phyloP scores from a whole-genome alignment of 2,888 invertebrate species.

The Philhelius pedissequus region DNA sequence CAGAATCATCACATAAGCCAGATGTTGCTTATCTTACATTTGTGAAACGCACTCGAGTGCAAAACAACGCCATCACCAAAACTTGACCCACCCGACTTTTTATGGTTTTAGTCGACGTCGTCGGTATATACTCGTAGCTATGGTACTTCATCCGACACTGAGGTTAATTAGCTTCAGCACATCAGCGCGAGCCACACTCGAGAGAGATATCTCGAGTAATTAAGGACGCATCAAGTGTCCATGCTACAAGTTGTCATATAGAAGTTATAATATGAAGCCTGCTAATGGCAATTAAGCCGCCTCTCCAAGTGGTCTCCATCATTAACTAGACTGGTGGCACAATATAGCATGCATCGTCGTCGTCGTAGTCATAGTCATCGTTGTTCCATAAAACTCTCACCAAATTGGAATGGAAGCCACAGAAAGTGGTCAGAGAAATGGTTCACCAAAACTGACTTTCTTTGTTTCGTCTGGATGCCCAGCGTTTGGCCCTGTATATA shows the following conservation, averaged over 20 bases:
- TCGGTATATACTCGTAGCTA: too few relatives aligned
- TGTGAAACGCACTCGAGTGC: slow-evolving; percentile 59
- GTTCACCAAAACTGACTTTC: slow-evolving; percentile 48
- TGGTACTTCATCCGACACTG: slow-evolving; percentile 43
- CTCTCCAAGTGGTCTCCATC: slow-evolving; percentile 26
- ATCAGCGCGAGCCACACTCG: slow-evolving; percentile 59
- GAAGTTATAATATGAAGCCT: slow-evolving; percentile 19
- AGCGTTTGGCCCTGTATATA: neutral
- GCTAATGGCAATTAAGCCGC: slow-evolving; percentile 65
- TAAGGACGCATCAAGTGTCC: slow-evolving; percentile 68
- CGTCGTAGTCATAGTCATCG: neutral
- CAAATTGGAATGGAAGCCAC: slow-evolving; percentile 12
- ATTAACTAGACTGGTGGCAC: slow-evolving; percentile 37
- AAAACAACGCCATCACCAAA: slow-evolving; percentile 51
- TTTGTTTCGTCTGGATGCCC: slow-evolving; percentile 35
- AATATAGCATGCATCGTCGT: neutral
- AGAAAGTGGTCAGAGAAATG: slow-evolving; percentile 61
- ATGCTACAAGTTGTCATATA: slow-evolving; percentile 57
- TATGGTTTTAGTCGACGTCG: slow-evolving; percentile 31
- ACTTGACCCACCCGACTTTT: slow-evolving; percentile 68
- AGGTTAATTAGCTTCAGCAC: slow-evolving; percentile 64
- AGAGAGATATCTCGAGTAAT: slow-evolving; percentile 55
- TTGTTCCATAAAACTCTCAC: neutral
- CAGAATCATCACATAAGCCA: slow-evolving; percentile 37
- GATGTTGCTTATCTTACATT: slow-evolving; percentile 46